Base-by-base conservation (phyloP, 2,113 vertebrate genomes). In the Sturnira hondurensis region DNA sequence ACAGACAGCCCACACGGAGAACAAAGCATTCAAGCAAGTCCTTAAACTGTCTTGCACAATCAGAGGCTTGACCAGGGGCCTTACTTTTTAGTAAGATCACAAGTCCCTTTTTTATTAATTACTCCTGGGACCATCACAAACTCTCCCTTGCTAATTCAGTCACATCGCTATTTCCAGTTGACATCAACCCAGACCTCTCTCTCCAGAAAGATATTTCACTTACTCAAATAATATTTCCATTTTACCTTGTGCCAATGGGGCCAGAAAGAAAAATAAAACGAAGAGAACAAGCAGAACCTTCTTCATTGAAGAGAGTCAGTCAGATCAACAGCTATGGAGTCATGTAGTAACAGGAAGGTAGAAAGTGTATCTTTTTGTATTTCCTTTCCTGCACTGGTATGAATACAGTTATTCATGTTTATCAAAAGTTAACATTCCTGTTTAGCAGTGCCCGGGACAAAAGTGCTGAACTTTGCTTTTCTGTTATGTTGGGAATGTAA, bases 211-310 rank as follows among this genome's bases (percentile, higher is more conserved):
- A 50, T 28, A 68, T 87, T 84, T n/a, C 33, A 70, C 24, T 12
- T 20, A 71, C 15, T 91, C 20, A 96, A 26, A 33, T 67, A 86
- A 86, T 5, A 52, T 86, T 71, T 92, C 43, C 36, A 67, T 36
- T 96, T 96, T 97, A 97, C 92, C 88, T 96, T 78, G 73, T 80
- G 54, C 13, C 50, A 92, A 22, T 41, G 31, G 17, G 12, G 19
- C 12, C 91, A 93, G 68, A 83, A 96, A 86, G 36, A 90, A 93
- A 94, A 96, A 43, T 28, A 90, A 73, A 84, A 76, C 7, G 43
- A 92, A 54, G 33, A 96, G n/a, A 82, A 94, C 4, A 63, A 77
- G 28, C 17, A 4, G 16, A 43, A 61, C 89, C 56, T 92, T 98
- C 88, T 95, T 91, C 54, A 38, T 16, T 61, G 78, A 83, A 89